Conservation (phyloP, 1,140 invertebrate species). For the Charaxes varanes region DNA sequence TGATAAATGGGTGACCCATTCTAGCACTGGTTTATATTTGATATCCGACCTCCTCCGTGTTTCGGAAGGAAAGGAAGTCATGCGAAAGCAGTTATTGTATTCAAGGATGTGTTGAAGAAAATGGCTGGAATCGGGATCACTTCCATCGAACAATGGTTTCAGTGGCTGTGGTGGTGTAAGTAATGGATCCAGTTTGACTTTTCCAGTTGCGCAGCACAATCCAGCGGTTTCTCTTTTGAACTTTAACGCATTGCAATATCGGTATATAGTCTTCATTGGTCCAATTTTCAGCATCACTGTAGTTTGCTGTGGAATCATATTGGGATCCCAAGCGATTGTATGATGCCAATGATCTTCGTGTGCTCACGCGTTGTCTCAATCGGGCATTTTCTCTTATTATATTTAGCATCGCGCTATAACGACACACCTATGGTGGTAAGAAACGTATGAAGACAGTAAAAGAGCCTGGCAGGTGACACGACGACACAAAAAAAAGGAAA, state of each 20-base stretch:
- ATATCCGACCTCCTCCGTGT: too few species aligned
- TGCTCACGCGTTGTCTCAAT: conserved; percentile 25
- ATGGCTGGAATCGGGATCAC: conserved; percentile 32
- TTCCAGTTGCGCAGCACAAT: conserved; percentile 20
- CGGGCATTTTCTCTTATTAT: conserved; percentile 32
- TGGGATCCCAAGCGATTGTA: conserved; percentile 24
- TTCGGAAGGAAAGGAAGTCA: too few species aligned
- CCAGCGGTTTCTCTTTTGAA: conserved; percentile 17
- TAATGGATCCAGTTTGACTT: conserved; percentile 21
- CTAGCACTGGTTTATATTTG: too few species aligned
- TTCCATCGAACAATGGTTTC: conserved; percentile 19
- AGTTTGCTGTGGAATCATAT: conserved; percentile 24
- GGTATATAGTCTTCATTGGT: conserved; percentile 18
- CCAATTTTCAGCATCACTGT: conserved; percentile 24
- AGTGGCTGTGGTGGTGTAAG: conserved; percentile 18
- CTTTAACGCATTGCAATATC: conserved; percentile 18
- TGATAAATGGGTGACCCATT: too few species aligned
- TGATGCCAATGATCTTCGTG: conserved; percentile 29
- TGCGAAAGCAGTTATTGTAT: conserved; percentile 54
- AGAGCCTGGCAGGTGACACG: too few species aligned
- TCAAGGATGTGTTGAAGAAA: conserved; percentile 32
- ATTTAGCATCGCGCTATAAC: too few species aligned
- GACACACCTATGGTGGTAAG: too few species aligned
- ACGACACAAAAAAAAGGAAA: too few species aligned
- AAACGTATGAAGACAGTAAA: too few species aligned